Base-by-base conservation (phyloP, 2,888 invertebrate species). In the Spisula solida region DNA sequence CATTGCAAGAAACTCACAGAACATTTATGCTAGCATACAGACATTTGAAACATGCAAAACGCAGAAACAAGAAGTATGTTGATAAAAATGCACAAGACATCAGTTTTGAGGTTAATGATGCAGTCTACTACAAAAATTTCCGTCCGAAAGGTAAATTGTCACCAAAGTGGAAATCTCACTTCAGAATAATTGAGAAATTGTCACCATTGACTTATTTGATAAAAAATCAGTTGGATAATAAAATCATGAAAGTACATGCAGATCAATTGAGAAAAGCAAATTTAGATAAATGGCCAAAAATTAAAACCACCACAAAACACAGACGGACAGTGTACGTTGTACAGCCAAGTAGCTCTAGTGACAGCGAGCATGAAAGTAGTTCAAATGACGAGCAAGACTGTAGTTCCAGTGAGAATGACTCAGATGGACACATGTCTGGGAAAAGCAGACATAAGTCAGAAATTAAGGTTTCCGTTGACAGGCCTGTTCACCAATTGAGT, bases 1-100 rank as follows among this genome's bases (percentile, higher is more conserved):
- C 88, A 18, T 55, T 92, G 41, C 81, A 92, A 85, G 60, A 92
- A 80, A 88, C 90, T 83, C 92, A 93, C 55, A 91, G 79, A 31
- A 25, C 87, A 10, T 91, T 93, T 78, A 31, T 88, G 4, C 70
- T 51, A 14, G 91, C 88, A 2, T 84, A 88, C 47, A 31, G 78
- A 25, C 75, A 90, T 78, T 41, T 84, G 16, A 87, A 82, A 41
- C 60, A 86, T n/a, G 85, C 90, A n/a, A 88, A 84, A 56, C 31
- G 81, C 51, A 85, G 87, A 80, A 80, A 60, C 6, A 83, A 86
- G 70, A 41, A 41, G 41, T 85, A 90, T 84, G 86, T 80, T 5
- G 80, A 93, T 80, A 85, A 78, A 47, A 87, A 82, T n/a, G 81
- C 84, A 85, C 41, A 41, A 78, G 85, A 88, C 16, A 70, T 88